Conservation (phyloP, 2,888 invertebrate species). For the Plutella xylostella region DNA sequence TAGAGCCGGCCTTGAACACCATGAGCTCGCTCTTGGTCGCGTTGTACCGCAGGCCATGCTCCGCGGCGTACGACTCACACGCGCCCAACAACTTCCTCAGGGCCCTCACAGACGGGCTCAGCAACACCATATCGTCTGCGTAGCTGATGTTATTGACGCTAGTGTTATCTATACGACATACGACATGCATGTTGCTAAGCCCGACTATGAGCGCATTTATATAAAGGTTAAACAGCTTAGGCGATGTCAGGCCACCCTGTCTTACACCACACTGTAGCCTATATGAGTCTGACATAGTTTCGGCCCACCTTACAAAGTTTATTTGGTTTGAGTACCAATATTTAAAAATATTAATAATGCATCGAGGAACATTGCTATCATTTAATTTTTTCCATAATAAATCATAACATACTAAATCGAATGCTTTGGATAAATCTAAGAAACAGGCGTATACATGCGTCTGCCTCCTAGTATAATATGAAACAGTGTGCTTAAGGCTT, state of each 20-base stretch:
- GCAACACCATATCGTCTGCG: conserved; percentile 9
- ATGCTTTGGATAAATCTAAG: conserved; percentile 2
- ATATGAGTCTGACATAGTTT: conserved; percentile 1
- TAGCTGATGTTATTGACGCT: conserved; percentile 10
- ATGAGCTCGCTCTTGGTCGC: conserved; percentile 6
- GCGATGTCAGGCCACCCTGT: conserved; percentile 10
- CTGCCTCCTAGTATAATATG: background rate
- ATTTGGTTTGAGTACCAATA: conserved; percentile 18
- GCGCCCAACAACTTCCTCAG: background rate
- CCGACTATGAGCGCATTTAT: conserved; percentile 6
- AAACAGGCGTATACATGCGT: conserved; percentile 2
- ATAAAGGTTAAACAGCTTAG: conserved; percentile 6
- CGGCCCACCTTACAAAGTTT: conserved; percentile 17
- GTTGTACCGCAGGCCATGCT: background rate
- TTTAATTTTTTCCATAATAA: conserved; percentile 14
- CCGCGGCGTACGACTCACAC: conserved; percentile 4
- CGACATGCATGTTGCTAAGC: conserved; percentile 6
- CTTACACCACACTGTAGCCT: conserved; percentile 11
- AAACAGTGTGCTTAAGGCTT: conserved; percentile 1
- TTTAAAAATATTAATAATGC: conserved; percentile 10
- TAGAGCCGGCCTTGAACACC: conserved; percentile 3
- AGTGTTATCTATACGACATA: conserved; percentile 1
- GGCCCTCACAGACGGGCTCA: conserved; percentile 1
- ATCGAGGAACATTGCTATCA: conserved; percentile 3
- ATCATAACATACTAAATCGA: background rate